Conservation (phyloP, 2,113 vertebrate genomes). For the Lamprotornis superbus region DNA sequence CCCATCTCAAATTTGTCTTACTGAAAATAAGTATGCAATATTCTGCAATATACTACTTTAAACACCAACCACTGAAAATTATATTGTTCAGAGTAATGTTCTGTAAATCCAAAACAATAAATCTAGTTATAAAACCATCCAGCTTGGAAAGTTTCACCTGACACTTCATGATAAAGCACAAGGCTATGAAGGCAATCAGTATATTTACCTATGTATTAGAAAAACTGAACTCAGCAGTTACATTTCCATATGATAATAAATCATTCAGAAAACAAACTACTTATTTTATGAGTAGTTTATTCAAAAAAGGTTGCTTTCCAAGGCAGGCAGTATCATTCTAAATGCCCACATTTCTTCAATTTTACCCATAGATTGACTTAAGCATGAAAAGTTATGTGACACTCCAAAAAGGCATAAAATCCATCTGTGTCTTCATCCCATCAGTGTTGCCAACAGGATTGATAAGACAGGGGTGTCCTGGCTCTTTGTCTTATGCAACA, state of each 20-base stretch:
- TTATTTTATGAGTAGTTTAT: background rate
- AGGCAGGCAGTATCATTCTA: background rate
- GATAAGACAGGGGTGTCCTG: background rate
- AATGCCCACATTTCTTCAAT: background rate
- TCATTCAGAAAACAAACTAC: constrained; percentile 5
- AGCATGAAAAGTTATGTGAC: background rate
- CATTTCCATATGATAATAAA: background rate
- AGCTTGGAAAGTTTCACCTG: background rate
- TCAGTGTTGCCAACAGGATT: background rate
- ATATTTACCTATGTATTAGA: constrained; percentile 17
- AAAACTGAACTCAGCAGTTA: constrained; percentile 8
- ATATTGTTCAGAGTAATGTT: background rate
- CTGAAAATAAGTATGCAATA: background rate
- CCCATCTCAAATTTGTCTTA: background rate
- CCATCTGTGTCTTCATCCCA: background rate
- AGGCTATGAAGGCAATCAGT: background rate
- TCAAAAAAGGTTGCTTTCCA: background rate
- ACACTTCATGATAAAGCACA: constrained; percentile 11
- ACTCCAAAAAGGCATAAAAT: background rate
- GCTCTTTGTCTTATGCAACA: background rate
- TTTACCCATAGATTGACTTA: background rate
- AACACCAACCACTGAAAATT: background rate
- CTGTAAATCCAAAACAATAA: constrained; percentile 38
- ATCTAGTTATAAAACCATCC: constrained; percentile 10
- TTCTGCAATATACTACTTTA: background rate